phyloP scores from a whole-genome alignment of 2,113 vertebrate genomes.

The Rafetus swinhoei region DNA sequence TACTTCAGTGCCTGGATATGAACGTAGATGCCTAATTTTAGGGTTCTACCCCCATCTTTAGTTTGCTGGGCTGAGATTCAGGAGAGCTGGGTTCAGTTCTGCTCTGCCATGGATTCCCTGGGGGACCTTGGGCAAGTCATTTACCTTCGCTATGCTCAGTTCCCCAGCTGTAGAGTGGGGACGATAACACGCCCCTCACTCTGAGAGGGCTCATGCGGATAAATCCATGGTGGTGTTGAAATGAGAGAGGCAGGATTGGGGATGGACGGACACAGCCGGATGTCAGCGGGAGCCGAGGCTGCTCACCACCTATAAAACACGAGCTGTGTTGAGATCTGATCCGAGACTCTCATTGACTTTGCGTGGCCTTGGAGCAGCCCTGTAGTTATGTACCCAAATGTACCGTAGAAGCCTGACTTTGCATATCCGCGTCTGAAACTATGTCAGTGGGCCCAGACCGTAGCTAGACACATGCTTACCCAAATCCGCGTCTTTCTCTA shows the following conservation, averaged over 20 bases:
- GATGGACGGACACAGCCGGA: background rate
- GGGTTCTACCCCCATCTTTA: background rate
- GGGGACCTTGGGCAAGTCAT: background rate
- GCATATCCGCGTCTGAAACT: no score
- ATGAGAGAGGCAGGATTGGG: background rate
- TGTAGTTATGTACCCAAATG: no score
- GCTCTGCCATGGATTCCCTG: background rate
- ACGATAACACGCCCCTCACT: background rate
- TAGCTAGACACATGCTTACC: background rate
- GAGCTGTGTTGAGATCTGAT: background rate
- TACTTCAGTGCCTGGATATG: background rate
- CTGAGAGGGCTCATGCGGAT: background rate
- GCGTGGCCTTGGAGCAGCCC: background rate
- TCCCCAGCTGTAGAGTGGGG: background rate
- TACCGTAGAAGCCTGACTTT: no score
- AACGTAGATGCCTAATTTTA: background rate
- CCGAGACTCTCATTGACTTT: background rate
- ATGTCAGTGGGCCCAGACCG: background rate
- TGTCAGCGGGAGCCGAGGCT: background rate
- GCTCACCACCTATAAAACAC: no score
- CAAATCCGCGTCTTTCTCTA: background rate
- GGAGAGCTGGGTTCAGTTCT: background rate
- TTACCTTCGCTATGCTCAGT: background rate
- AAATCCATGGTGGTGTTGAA: background rate
- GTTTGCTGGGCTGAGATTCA: background rate